Percentiles rank a stretch among this genome's conserved stretches.
These are phyloP conservation scores for Globodera ellingtonae DNA, from an alignment of 1,140 invertebrate genomes.

Conservation along the genomic window DNA sequence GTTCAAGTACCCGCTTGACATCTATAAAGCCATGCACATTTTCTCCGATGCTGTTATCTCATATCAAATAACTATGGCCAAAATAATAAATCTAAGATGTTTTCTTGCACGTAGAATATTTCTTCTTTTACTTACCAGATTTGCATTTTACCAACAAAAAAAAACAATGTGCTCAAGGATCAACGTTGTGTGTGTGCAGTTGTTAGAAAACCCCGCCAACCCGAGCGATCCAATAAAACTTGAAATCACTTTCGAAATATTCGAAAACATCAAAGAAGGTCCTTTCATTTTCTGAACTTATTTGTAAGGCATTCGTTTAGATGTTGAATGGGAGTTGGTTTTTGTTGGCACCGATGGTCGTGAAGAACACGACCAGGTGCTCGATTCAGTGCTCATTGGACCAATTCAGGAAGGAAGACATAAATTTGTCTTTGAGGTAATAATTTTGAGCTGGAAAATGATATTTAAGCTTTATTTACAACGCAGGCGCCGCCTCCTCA, in stretches of 20 bases:
- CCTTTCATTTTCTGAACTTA: background rate
- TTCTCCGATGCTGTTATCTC: too few relatives aligned
- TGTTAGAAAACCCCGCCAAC: constrained; percentile 50
- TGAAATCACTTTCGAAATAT: constrained; percentile 61
- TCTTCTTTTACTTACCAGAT: constrained; percentile 1
- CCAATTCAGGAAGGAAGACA: constrained; percentile 94
- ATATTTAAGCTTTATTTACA: constrained; percentile 25
- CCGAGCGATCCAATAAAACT: constrained; percentile 51
- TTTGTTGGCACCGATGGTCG: constrained; percentile 72
- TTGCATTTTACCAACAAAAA: background rate
- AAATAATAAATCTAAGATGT: too few relatives aligned
- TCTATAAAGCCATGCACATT: too few relatives aligned
- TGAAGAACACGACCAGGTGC: constrained; percentile 76
- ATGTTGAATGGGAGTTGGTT: constrained; percentile 46
- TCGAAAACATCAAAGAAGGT: constrained; percentile 54
- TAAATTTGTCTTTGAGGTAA: constrained; percentile 92
- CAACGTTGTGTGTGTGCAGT: constrained; percentile 47
- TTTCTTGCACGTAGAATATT: too few relatives aligned
- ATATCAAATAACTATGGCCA: too few relatives aligned
- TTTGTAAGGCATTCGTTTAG: constrained; percentile 15
- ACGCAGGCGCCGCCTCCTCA: constrained; percentile 83
- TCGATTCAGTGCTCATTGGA: constrained; percentile 92
- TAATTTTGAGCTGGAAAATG: constrained; percentile 35
- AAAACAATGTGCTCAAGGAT: constrained; percentile 48
- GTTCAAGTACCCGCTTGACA: too few relatives aligned